Evolutionary conservation across 1,140 invertebrate species (phyloP).

Genomic region (Globodera ellingtonae): DNA sequence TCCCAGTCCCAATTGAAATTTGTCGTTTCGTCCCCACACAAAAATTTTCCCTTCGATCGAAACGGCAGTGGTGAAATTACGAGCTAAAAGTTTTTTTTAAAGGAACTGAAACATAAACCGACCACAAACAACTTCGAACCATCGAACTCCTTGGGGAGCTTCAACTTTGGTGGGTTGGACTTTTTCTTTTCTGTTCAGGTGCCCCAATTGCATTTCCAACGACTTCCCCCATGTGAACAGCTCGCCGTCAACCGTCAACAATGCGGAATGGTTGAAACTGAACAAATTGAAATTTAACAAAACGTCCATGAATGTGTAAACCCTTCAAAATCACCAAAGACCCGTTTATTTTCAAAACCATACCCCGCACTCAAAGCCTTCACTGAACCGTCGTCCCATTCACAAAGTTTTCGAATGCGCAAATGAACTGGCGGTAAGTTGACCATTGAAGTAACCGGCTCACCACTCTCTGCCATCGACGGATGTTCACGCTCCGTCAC

Average conservation of each 20-base stretch:
- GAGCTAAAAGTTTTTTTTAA: slow-evolving; percentile 33
- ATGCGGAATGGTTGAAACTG: slow-evolving; percentile 72
- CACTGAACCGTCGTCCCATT: slow-evolving; percentile 29
- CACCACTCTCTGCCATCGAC: neutral
- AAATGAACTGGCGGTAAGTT: slow-evolving; percentile 41
- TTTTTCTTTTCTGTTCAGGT: slow-evolving; percentile 69
- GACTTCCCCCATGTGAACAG: slow-evolving; percentile 76
- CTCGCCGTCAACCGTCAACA: slow-evolving; percentile 73
- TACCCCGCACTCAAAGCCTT: slow-evolving; percentile 70
- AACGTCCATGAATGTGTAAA: no score
- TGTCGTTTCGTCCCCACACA: slow-evolving; percentile 54
- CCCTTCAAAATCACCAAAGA: no score
- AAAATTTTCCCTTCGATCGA: slow-evolving; percentile 37
- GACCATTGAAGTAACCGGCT: neutral
- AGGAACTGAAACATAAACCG: slow-evolving; percentile 2
- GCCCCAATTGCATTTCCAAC: slow-evolving; percentile 76
- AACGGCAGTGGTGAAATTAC: slow-evolving; percentile 50
- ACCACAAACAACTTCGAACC: slow-evolving; percentile 50
- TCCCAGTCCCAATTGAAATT: slow-evolving; percentile 44
- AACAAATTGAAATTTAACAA: neutral
- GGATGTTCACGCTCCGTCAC: slow-evolving; percentile 3
- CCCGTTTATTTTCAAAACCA: no score
- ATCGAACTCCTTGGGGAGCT: slow-evolving; percentile 34
- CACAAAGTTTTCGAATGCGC: slow-evolving; percentile 35
- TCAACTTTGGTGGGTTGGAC: slow-evolving; percentile 43